Conservation (phyloP, 2,113 vertebrate genomes). For the Pelmatolapia mariae region DNA sequence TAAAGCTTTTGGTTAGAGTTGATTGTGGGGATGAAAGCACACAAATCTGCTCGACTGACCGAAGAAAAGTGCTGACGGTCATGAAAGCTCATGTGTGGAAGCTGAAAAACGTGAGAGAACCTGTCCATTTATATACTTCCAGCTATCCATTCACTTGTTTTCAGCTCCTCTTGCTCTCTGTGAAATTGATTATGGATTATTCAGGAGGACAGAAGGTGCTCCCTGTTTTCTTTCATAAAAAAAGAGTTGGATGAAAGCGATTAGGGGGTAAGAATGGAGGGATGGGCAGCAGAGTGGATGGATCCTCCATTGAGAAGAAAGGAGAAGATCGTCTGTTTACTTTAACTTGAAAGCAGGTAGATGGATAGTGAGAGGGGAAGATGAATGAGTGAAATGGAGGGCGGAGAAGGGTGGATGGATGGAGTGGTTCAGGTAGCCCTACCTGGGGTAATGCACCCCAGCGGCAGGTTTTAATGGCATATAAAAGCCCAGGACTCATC, state of each 20-base stretch:
- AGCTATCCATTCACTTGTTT: slow-evolving; percentile 63
- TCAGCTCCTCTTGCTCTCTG: slow-evolving; percentile 34
- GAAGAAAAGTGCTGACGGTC: slow-evolving; percentile 46
- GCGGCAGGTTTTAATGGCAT: slow-evolving; percentile 66
- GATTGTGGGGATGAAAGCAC: neutral
- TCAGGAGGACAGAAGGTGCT: slow-evolving; percentile 62
- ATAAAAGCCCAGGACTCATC: slow-evolving; percentile 72
- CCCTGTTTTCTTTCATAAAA: slow-evolving; percentile 70
- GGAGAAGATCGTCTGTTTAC: slow-evolving; percentile 44
- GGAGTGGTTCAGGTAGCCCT: slow-evolving; percentile 58
- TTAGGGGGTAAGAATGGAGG: slow-evolving; percentile 54
- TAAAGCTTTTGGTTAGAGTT: slow-evolving; percentile 14
- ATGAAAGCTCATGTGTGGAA: slow-evolving; percentile 6
- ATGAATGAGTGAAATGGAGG: slow-evolving; percentile 58
- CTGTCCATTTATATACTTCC: slow-evolving; percentile 21
- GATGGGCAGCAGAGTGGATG: neutral
- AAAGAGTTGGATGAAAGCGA: slow-evolving; percentile 36
- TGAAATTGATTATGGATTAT: slow-evolving; percentile 74
- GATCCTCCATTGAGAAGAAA: slow-evolving; percentile 73
- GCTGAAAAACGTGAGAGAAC: neutral
- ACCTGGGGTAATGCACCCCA: slow-evolving; percentile 65
- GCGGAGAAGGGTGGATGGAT: slow-evolving; percentile 14
- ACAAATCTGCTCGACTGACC: neutral
- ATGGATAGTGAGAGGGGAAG: slow-evolving; percentile 53
- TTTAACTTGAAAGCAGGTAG: slow-evolving; percentile 56